phyloP scores from a whole-genome alignment of 2,113 vertebrate genomes.

The Hippocampus guttulatus region DNA sequence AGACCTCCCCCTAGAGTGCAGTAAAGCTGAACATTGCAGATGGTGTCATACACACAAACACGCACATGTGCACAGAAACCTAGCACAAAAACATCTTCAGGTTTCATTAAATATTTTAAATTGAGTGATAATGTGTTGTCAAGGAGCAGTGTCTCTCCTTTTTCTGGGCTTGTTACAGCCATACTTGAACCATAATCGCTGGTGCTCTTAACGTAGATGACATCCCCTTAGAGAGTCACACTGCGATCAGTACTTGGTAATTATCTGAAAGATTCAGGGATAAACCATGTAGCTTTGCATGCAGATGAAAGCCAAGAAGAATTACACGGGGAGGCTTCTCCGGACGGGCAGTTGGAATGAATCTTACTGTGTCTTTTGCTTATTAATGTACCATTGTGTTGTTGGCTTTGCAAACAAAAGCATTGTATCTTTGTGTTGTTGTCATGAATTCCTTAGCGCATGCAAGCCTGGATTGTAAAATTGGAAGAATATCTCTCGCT shows the following conservation, averaged over 20 bases:
- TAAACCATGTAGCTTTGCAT: constrained; percentile 45
- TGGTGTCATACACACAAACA: constrained; percentile 19
- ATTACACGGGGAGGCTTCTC: constrained; percentile 16
- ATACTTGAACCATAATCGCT: constrained; percentile 17
- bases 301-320: constrained; percentile 43
- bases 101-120: constrained; percentile 17
- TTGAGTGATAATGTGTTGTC: constrained; percentile 3
- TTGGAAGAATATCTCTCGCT: not conserved
- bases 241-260: constrained; percentile 37
- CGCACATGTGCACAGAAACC: constrained; percentile 3
- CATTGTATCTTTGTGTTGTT: not conserved
- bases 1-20: constrained; percentile 25
- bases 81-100: not conserved
- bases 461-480: not conserved
- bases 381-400: not conserved
- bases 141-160: constrained; percentile 11
- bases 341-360: constrained; percentile 18
- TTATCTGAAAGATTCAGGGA: constrained; percentile 50
- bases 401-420: not conserved
- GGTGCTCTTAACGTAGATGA: constrained; percentile 48
- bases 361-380: not conserved
- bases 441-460: not conserved
- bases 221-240: constrained; percentile 50
- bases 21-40: constrained; percentile 25
- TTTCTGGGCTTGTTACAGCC: not conserved